These are phyloP conservation scores for Anabas testudineus DNA, from an alignment of 2,797 vertebrate species.

Conservation along the genomic window DNA sequence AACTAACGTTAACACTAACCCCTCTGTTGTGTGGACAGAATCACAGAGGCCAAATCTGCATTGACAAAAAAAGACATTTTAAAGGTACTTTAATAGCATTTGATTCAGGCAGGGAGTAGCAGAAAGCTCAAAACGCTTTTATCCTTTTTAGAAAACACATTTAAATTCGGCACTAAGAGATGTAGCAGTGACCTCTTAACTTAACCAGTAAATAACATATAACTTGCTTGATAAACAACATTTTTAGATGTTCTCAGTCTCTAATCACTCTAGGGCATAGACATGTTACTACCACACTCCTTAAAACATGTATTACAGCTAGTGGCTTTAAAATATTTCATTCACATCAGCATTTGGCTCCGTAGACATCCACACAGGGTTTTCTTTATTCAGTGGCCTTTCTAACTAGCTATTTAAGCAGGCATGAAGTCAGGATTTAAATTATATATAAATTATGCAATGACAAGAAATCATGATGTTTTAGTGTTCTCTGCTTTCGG, in stretches of 20 bases:
- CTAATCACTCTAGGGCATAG: not conserved
- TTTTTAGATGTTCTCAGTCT: not conserved
- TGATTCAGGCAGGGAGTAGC: too few relatives aligned
- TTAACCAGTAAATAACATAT: too few relatives aligned
- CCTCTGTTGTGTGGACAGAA: conserved; percentile 18
- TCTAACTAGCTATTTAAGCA: not conserved
- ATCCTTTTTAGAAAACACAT: not conserved
- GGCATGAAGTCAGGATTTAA: too few relatives aligned
- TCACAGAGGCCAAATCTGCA: not conserved
- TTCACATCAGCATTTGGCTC: not conserved
- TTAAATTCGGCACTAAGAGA: not conserved
- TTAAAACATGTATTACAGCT: not conserved
- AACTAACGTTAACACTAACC: conserved; percentile 63
- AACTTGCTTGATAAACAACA: too few relatives aligned
- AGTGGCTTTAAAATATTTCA: not conserved
- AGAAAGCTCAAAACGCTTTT: accelerated
- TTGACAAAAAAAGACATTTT: not conserved
- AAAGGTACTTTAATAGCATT: not conserved
- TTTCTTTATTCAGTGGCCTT: conserved; percentile 10
- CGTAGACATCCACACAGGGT: not conserved
- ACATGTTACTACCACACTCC: not conserved
- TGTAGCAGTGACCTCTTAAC: too few relatives aligned
- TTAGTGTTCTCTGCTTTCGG: conserved; percentile 13
- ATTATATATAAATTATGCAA: not conserved
- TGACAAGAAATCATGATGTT: not conserved